Evolutionary conservation across 2,888 invertebrate genomes (phyloP).

Genomic region (Sisyra nigra): DNA sequence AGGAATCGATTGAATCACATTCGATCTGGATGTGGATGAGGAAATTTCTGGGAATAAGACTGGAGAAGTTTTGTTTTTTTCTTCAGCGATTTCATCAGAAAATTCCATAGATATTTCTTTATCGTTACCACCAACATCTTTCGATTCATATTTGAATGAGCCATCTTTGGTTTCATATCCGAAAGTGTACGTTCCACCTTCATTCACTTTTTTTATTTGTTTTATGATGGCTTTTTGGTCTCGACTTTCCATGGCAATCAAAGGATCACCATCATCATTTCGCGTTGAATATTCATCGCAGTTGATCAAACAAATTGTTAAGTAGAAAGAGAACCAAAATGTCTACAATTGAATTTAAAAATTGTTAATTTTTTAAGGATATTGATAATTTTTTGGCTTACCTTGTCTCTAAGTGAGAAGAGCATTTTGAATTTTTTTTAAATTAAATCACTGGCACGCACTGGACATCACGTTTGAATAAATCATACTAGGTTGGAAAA

Average conservation of each 20-base stretch:
- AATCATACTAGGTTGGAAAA: no score
- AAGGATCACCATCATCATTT: constrained; percentile 31
- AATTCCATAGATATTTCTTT: constrained; percentile 57
- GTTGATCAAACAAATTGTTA: no score
- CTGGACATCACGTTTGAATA: no score
- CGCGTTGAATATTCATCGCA: constrained; percentile 5
- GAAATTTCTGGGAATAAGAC: constrained; percentile 27
- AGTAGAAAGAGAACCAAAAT: no score
- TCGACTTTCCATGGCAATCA: constrained; percentile 43
- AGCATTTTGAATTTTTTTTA: no score
- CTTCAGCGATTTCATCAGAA: constrained; percentile 28
- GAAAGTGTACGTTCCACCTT: constrained; percentile 71
- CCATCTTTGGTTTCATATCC: constrained; percentile 77
- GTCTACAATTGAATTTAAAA: no score
- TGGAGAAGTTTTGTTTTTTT: constrained; percentile 32
- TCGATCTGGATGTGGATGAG: constrained; percentile 36
- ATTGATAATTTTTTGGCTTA: no score
- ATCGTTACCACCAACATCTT: constrained; percentile 62
- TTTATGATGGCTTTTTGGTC: constrained; percentile 63
- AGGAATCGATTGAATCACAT: constrained; percentile 48
- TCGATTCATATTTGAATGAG: constrained; percentile 69
- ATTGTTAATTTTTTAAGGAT: no score
- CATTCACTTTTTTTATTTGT: constrained; percentile 63
- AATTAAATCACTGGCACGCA: no score
- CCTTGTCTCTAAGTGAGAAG: no score